These are phyloP conservation scores for Agriopis leucophaearia DNA, from an alignment of 2,888 invertebrate species.

Conservation along the genomic window DNA sequence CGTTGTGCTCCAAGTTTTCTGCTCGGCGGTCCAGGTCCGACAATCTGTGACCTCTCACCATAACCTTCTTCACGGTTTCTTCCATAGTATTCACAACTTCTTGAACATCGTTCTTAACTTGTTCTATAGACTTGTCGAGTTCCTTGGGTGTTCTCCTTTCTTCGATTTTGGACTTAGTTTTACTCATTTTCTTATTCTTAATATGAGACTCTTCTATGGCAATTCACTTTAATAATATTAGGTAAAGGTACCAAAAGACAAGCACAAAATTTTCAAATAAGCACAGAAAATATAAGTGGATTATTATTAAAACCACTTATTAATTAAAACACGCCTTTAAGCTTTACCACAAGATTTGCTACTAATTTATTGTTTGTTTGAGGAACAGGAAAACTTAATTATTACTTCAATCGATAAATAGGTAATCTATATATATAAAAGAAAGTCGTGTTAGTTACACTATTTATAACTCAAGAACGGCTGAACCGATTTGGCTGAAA, in stretches of 20 bases:
- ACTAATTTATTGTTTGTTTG: not conserved
- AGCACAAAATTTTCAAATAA: not conserved
- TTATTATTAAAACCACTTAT: not conserved
- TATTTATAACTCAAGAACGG: too few relatives aligned
- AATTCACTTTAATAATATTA: not conserved
- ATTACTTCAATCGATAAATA: not conserved
- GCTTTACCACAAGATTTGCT: not conserved
- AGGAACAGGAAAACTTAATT: slow-evolving; percentile 5
- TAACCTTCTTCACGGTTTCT: slow-evolving; percentile 8
- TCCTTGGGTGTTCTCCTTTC: not conserved
- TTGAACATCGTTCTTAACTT: slow-evolving; percentile 8
- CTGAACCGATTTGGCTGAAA: too few relatives aligned
- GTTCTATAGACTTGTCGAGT: not conserved
- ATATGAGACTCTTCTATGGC: not conserved
- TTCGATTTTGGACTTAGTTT: not conserved
- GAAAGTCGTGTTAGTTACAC: too few relatives aligned
- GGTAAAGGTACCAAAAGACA: not conserved
- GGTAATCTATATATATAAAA: too few relatives aligned
- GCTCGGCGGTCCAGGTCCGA: slow-evolving; percentile 5
- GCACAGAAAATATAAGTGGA: not conserved
- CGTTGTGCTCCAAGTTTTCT: not conserved
- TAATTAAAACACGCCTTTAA: not conserved
- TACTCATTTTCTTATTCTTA: not conserved
- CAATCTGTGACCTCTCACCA: slow-evolving; percentile 2
- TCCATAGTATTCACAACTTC: slow-evolving; percentile 17